phyloP scores from a whole-genome alignment of 2,888 invertebrate species.

The Ornithoptera priamus region DNA sequence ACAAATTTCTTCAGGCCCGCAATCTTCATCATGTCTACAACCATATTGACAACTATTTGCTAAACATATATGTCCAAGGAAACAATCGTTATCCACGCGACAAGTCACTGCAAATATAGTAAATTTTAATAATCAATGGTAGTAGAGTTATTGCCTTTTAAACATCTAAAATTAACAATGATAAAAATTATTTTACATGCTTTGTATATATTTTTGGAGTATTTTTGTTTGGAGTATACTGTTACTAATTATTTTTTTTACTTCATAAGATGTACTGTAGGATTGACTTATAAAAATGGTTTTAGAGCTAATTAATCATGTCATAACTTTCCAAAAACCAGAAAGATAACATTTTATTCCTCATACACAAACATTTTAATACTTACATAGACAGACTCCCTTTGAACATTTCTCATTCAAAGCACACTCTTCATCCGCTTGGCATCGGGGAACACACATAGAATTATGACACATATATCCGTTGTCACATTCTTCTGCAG shows the following conservation, averaged over 20 bases:
- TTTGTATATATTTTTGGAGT: no score
- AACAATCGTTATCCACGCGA: conserved; percentile 94
- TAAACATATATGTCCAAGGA: conserved; percentile 93
- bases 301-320: not conserved
- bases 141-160: not conserved
- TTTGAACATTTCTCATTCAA: conserved; percentile 93
- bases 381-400: conserved; percentile 89
- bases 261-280: no score
- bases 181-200: no score
- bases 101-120: conserved; percentile 84
- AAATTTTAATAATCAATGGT: not conserved
- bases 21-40: conserved; percentile 92
- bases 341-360: not conserved
- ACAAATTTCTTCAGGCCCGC: conserved; percentile 91
- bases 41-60: conserved; percentile 92
- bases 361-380: conserved; percentile 14
- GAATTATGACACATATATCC: conserved; percentile 88
- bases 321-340: not conserved
- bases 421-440: conserved; percentile 89
- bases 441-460: conserved; percentile 89
- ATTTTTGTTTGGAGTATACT: no score
- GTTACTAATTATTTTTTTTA: no score
- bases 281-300: not conserved
- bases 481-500: conserved; percentile 84
- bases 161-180: not conserved